A percentile compares a stretch with the other conserved stretches of the same genome.
phyloP scores from a whole-genome alignment of 2,113 vertebrate genomes.

The Cheirogaleus medius region DNA sequence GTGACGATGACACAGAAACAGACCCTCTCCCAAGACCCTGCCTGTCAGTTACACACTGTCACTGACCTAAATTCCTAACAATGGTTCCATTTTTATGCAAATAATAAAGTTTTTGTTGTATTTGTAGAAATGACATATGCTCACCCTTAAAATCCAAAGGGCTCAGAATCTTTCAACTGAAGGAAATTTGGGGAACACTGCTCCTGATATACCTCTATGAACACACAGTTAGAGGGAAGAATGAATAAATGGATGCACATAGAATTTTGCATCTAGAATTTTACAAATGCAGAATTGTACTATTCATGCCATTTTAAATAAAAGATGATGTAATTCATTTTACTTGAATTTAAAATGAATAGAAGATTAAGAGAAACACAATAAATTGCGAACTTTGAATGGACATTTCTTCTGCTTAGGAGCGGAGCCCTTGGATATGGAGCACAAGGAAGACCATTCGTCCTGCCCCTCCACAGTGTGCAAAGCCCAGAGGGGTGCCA shows the following conservation, averaged over 20 bases:
- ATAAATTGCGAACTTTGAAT: not conserved
- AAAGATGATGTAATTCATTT: not conserved
- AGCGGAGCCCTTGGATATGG: not conserved
- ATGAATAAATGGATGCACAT: not conserved
- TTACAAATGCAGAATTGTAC: not conserved
- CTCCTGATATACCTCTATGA: not conserved
- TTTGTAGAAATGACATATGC: not conserved
- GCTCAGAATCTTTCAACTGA: not conserved
- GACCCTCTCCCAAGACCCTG: not conserved
- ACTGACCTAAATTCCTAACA: not conserved
- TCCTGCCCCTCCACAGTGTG: rapidly evolving
- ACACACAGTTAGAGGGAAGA: not conserved
- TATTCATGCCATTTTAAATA: not conserved
- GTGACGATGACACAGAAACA: rapidly evolving
- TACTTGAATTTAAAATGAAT: not conserved
- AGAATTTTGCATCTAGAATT: not conserved
- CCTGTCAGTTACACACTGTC: not conserved
- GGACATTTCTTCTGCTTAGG: not conserved
- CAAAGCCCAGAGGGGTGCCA: rapidly evolving
- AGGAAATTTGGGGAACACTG: not conserved
- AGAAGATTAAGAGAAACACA: not conserved
- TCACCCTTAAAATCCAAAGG: not conserved
- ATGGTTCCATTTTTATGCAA: not conserved
- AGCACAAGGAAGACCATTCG: not conserved
- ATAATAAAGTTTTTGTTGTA: not conserved